phyloP scores from a whole-genome alignment of 2,113 vertebrate genomes.

The Arvicanthis niloticus region DNA sequence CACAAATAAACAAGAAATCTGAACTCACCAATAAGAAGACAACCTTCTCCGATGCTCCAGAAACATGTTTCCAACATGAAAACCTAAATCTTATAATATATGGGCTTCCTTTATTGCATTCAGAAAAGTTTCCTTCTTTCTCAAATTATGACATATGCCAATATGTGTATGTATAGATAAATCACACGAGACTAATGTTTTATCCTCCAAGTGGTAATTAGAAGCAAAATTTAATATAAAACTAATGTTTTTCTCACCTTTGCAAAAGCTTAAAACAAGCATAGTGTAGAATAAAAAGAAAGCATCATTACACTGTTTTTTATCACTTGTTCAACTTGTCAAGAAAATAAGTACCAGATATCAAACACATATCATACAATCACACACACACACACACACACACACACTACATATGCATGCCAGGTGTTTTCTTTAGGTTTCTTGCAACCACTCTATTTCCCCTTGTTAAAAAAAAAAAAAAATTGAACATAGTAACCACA shows the following conservation, averaged over 20 bases:
- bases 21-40: neutral
- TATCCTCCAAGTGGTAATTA: neutral
- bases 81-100: neutral
- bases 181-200: neutral
- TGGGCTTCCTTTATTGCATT: neutral
- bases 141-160: neutral
- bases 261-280: constrained; percentile 40
- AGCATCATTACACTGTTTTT: neutral
- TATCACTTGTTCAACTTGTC: neutral
- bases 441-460: constrained; percentile 46
- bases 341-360: neutral
- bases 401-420: constrained; percentile 26
- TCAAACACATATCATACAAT: neutral
- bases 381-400: no score
- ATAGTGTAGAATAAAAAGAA: neutral
- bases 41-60: neutral
- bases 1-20: neutral
- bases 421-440: constrained; percentile 40
- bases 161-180: no score
- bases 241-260: neutral
- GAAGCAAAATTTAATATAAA: constrained; percentile 27
- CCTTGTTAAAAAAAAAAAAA: constrained; percentile 50
- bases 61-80: neutral
- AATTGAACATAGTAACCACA: neutral
- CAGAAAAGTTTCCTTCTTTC: neutral